Evolutionary conservation across 2,888 invertebrate species (phyloP).

Genomic region (Sinodicranocentrus sp.): DNA sequence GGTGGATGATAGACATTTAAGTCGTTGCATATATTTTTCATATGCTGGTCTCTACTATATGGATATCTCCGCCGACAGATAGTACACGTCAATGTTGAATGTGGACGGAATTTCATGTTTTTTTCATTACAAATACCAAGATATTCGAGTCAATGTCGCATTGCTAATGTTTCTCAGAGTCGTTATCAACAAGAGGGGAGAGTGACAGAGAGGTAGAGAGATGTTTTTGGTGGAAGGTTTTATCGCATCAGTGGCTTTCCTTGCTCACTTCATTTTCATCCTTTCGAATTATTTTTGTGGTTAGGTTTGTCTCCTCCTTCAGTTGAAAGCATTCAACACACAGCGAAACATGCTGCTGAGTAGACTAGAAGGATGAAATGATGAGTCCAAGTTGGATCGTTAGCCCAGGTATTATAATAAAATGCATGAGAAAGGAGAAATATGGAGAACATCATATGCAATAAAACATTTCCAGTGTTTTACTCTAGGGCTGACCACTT

Average conservation of each 20-base stretch:
- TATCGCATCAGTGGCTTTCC: constrained; percentile 10
- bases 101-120: constrained; percentile 11
- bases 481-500: too few species aligned
- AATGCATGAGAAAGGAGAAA: too few species aligned
- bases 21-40: background rate
- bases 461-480: too few species aligned
- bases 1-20: background rate
- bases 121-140: constrained; percentile 15
- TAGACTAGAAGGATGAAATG: background rate
- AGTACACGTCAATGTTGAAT: background rate
- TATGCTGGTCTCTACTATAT: background rate
- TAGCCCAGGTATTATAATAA: constrained; percentile 5
- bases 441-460: too few species aligned
- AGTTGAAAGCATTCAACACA: background rate
- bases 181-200: background rate
- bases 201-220: background rate
- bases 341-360: background rate
- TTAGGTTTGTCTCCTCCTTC: background rate
- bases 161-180: constrained; percentile 42
- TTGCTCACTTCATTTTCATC: background rate
- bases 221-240: background rate
- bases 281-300: constrained; percentile 14
- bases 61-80: background rate
- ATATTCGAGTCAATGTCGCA: constrained; percentile 33
- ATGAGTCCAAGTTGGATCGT: background rate